phyloP scores from a whole-genome alignment of 1,140 invertebrate species.

The Triops longicaudatus region DNA sequence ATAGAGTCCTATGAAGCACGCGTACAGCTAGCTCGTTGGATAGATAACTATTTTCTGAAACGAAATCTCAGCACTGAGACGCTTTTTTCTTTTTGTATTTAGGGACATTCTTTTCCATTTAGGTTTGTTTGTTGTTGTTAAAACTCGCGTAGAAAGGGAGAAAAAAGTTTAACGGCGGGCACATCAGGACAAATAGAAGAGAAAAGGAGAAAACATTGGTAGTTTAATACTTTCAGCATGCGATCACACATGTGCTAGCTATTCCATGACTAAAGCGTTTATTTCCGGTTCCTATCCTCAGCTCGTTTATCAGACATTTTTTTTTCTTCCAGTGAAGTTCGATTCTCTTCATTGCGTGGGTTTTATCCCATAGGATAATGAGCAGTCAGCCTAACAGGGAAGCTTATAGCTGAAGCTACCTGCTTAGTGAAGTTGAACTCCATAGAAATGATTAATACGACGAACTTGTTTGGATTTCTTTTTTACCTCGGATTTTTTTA shows the following conservation, averaged over 20 bases:
- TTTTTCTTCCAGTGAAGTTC: neutral
- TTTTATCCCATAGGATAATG: neutral
- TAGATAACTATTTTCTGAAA: neutral
- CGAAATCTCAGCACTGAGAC: neutral
- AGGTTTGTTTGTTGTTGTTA: neutral
- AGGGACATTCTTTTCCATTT: neutral
- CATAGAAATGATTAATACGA: neutral
- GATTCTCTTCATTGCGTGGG: neutral
- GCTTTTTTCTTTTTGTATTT: neutral
- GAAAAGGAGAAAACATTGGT: neutral
- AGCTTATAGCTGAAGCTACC: neutral
- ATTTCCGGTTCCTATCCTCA: constrained; percentile 10
- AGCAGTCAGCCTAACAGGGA: neutral
- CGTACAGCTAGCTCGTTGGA: neutral
- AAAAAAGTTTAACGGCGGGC: neutral
- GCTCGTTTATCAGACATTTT: neutral
- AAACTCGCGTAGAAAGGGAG: neutral
- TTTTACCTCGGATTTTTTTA: too few species aligned
- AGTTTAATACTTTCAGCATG: constrained; percentile 3
- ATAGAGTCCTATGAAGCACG: neutral
- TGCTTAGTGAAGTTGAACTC: neutral
- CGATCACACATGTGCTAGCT: neutral
- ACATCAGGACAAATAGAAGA: neutral
- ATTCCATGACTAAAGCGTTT: constrained; percentile 3
- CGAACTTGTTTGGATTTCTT: neutral